These are phyloP conservation scores for Protodeltote pygarga DNA, from an alignment of 2,888 invertebrate species.

Conservation along the genomic window DNA sequence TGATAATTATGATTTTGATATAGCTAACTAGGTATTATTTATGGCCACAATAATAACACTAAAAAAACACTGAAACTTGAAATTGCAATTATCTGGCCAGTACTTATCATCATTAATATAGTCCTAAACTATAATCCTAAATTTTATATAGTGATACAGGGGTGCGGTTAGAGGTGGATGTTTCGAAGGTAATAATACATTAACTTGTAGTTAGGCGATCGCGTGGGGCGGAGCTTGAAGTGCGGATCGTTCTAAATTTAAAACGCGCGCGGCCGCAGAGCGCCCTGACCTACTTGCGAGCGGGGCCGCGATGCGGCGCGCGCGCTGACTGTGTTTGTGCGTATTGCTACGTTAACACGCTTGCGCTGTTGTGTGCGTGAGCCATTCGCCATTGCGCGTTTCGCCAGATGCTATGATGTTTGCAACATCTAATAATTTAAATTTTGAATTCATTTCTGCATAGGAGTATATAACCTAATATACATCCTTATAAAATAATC, in stretches of 20 bases:
- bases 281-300: constrained; percentile 86
- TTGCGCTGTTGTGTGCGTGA: constrained; percentile 74
- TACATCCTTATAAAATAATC: constrained; percentile 2
- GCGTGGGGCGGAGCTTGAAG: constrained; percentile 82
- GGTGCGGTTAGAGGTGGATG: constrained; percentile 57
- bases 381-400: constrained; percentile 80
- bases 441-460: too few species aligned
- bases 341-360: constrained; percentile 62
- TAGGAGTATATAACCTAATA: constrained; percentile 43
- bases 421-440: constrained; percentile 71
- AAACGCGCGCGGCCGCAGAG: constrained; percentile 85
- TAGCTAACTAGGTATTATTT: too few species aligned
- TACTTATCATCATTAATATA: too few species aligned
- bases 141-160: constrained; percentile 17
- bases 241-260: constrained; percentile 86
- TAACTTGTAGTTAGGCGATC: constrained; percentile 75
- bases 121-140: too few species aligned
- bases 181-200: constrained; percentile 66
- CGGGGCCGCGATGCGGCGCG: constrained; percentile 86
- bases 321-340: constrained; percentile 74
- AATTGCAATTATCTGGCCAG: too few species aligned
- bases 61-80: too few species aligned
- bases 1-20: too few species aligned
- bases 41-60: too few species aligned
- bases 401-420: constrained; percentile 83